Evolutionary conservation across 1,140 invertebrate species (phyloP), one percentile per base, ranked within the genome.

Genomic region (Panagrolaimus sp.): DNA sequence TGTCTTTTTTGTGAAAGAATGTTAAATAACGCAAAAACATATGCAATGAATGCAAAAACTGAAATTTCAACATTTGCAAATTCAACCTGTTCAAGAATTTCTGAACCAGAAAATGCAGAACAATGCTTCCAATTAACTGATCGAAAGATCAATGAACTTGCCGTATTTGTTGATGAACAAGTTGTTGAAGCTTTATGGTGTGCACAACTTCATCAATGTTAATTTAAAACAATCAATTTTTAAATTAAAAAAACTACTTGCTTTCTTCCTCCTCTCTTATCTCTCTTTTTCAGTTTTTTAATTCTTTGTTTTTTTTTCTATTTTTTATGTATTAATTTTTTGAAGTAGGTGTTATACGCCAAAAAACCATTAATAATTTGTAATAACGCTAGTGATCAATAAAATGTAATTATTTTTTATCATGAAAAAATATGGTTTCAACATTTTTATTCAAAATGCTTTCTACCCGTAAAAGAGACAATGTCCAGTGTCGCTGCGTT

Each of bases 1-100:
- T 76, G 74, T 67, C 62, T 68, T n/a, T 76, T 76, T 63, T 76
- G 74, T 46, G 72, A 76, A 45, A 44, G 74, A 52, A 76, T 76
- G 74, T 43, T 76, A 21, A 70, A 73, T 32, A 76, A 74, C 63
- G 74, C 69, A 15, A 74, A 72, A 63, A 76, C 63, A n/a, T 76
- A 76, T 68, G 74, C 74, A 48, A 66, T 74, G 15, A 66, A 69
- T 14, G 65, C 72, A 1, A 76, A 76, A 63, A 48, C 74, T 0
- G 74, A 76, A 47, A 76, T 76, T 15, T 65, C 69, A n/a, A 45
- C 72, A 15, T 76, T 76, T 58, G 72, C 74, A 12, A 74, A 71
- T 46, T 52, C 72, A 8, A 74, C 70, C 9, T 76, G 74, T 70
- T 38, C 72, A 12, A 64, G 45, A 14, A 55, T 74, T 43, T 21